Evolutionary conservation across 2,113 vertebrate genomes (phyloP).

Genomic region (cat (Felis catus)): F.catus_Fca126_mat1.0 CM031416.1:26201001-26201500

Average conservation of each 20-base stretch:
- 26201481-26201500: too few species aligned
- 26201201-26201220: neutral
- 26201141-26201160: neutral
- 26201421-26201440: neutral
- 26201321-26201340: neutral
- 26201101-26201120: neutral
- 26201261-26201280: neutral
- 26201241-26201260: neutral
- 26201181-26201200: neutral
- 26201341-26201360: neutral
- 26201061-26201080: rapidly evolving
- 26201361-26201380: neutral
- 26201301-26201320: neutral
- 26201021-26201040: rapidly evolving
- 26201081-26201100: neutral
- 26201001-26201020: neutral
- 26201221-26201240: neutral
- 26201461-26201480: neutral
- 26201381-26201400: neutral
- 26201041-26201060: neutral
- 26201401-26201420: neutral
- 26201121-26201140: neutral
- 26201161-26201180: neutral
- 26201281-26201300: neutral
- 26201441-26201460: rapidly evolving